Conservation (phyloP, 2,113 vertebrate species). For the Oceanites oceanicus region DNA sequence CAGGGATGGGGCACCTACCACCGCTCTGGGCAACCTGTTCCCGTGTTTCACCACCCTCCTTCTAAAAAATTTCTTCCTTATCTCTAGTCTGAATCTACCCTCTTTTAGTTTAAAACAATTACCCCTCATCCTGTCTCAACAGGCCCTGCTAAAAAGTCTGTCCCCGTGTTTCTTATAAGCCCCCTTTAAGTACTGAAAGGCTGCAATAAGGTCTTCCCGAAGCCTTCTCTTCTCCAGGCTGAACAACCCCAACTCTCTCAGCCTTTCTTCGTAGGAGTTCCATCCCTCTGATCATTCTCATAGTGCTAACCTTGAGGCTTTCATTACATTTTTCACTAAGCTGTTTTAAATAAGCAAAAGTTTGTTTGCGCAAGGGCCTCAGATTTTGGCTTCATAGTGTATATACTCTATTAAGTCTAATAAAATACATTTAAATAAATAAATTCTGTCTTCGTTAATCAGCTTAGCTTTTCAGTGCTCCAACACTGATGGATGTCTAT, state of each 20-base stretch:
- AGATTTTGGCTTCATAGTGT: not conserved
- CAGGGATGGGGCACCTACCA: not conserved
- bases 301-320: not conserved
- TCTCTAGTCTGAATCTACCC: not conserved
- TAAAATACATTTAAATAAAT: not conserved
- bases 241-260: not conserved
- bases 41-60: not conserved
- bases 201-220: not conserved
- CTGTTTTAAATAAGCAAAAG: not conserved
- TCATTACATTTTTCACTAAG: not conserved
- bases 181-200: not conserved
- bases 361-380: not conserved
- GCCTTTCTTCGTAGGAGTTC: not conserved
- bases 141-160: not conserved
- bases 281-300: not conserved
- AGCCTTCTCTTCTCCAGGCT: not conserved
- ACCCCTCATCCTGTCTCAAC: not conserved
- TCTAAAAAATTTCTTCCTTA: fast-evolving
- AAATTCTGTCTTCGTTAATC: not conserved
- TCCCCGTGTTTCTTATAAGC: not conserved
- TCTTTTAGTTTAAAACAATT: not conserved
- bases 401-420: not conserved
- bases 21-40: not conserved
- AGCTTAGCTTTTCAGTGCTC: not conserved
- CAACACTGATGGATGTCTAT: not conserved